Base-by-base conservation (phyloP, 2,888 invertebrate species). In the Melanotus villosus region DNA sequence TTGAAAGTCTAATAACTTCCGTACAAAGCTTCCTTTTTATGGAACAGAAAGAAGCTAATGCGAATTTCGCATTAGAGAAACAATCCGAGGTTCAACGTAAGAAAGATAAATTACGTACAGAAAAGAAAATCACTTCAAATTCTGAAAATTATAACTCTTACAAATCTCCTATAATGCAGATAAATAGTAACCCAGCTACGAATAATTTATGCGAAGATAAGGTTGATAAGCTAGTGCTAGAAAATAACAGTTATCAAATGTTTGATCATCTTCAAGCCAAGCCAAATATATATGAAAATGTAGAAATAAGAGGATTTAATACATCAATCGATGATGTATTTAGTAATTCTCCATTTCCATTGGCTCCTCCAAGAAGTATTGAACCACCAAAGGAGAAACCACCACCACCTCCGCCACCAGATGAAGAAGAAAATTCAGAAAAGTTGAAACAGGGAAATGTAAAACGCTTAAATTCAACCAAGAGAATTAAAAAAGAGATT, bases 401-500 rank as follows among this genome's bases (percentile, higher is more conserved):
- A 23, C 95, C 95, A 1, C 95, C 95, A 1, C 77, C 76, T 68
- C 80, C 81, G 38, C 79, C 84, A 7, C 79, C 81, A 34, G 84
- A 77, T 50, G 86, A 88, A 65, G 86, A 77, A 84, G 86, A 85
- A 19, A 34, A 23, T 59, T 32, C 63, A 19, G 62, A 71, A 66
- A 52, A 54, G 23, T 4, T 43, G 3, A 47, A 65, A 34, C 70
- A 79, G 41, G 72, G 72, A 47, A 77, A 76, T 75, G 88, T 93
- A 73, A 91, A 91, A 78, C 90, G 93, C 75, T 88, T 93, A 64
- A 94, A 93, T 79, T 94, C 94, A 10, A 93, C 95, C 0, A 93
- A 94, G 73, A 89, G 94, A 75, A 94, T 95, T 78, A 94, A 94
- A 79, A 94, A 95, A 80, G 95, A 96, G 81, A 88, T 96, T 58